These are phyloP conservation scores for Steromphala cineraria DNA, from an alignment of 2,888 invertebrate genomes.

Conservation along the genomic window DNA sequence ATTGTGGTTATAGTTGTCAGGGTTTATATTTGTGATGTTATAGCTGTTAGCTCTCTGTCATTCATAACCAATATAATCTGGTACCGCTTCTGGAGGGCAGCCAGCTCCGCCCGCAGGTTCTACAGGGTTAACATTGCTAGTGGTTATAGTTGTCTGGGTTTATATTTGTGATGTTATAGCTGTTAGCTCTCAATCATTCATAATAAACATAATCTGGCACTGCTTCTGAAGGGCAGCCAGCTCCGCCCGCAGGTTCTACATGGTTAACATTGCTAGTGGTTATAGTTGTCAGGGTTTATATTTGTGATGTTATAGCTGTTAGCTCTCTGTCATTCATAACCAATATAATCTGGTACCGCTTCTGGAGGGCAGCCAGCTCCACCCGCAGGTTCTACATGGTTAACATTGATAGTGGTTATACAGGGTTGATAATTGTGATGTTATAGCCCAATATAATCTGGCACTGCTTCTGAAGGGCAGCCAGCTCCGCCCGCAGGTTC, in stretches of 20 bases:
- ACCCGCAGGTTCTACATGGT: conserved; percentile 84
- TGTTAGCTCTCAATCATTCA: no score
- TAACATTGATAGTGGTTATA: neutral
- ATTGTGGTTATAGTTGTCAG: neutral
- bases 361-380: conserved; percentile 83
- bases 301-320: no score
- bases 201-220: no score
- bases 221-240: conserved; percentile 84
- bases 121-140: conserved; percentile 71
- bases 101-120: conserved; percentile 84
- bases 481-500: conserved; percentile 84
- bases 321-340: no score
- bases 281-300: no score
- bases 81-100: conserved; percentile 85
- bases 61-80: no score
- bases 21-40: no score
- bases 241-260: conserved; percentile 85
- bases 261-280: neutral
- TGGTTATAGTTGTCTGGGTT: no score
- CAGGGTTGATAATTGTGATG: no score
- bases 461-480: conserved; percentile 85
- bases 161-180: no score
- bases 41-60: no score
- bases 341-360: conserved; percentile 86
- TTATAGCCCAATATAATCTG: no score